phyloP scores from a whole-genome alignment of 2,888 invertebrate species.

The Eurois occulta region DNA sequence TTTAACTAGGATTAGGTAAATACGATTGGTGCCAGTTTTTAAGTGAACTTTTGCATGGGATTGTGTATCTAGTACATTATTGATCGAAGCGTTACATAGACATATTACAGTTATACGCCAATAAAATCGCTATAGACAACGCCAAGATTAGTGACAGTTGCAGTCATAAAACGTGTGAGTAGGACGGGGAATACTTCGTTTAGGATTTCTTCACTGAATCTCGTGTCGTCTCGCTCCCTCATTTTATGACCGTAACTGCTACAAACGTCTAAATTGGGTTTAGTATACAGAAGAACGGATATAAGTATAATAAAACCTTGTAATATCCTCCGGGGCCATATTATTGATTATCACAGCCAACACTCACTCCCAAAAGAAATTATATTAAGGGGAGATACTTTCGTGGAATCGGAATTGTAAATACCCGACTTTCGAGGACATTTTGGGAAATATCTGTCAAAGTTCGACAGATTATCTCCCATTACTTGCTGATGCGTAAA shows the following conservation, averaged over 20 bases:
- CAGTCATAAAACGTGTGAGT: background rate
- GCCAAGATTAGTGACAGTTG: background rate
- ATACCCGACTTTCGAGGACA: background rate
- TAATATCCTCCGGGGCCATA: constrained; percentile 63
- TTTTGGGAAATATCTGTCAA: background rate
- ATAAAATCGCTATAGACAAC: background rate
- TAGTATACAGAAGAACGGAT: constrained; percentile 28
- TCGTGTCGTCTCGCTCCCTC: constrained; percentile 16
- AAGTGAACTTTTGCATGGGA: too few relatives aligned
- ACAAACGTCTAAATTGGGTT: background rate
- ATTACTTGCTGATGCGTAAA: background rate
- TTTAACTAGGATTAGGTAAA: too few relatives aligned
- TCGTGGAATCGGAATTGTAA: constrained; percentile 23
- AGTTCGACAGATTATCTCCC: too few relatives aligned
- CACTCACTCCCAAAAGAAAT: constrained; percentile 69
- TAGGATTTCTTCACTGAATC: background rate
- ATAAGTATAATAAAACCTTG: constrained; percentile 54
- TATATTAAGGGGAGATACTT: constrained; percentile 23
- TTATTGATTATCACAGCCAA: constrained; percentile 71
- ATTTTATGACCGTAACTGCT: background rate
- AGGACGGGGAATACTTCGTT: background rate
- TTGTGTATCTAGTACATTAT: too few relatives aligned
- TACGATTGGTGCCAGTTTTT: too few relatives aligned
- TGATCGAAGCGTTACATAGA: constrained; percentile 9
- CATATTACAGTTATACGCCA: background rate